phyloP scores from a whole-genome alignment of 1,140 invertebrate genomes.

The Adoxophyes honmai region DNA sequence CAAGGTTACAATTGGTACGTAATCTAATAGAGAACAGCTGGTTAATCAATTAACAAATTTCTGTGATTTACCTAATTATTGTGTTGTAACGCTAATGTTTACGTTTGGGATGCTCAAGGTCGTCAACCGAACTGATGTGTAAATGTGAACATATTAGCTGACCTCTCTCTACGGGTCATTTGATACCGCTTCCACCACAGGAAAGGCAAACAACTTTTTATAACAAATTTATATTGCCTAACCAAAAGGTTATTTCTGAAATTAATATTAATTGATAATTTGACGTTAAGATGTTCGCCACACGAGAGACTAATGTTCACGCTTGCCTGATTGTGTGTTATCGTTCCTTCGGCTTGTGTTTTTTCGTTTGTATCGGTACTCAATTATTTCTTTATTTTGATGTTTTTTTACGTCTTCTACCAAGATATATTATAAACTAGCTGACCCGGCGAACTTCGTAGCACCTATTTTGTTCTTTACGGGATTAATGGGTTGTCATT shows the following conservation, averaged over 20 bases:
- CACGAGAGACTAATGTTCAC: not conserved
- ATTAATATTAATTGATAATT: conserved; percentile 7
- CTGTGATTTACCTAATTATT: not conserved
- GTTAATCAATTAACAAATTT: not conserved
- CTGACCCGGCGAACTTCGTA: no score
- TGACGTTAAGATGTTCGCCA: conserved; percentile 5
- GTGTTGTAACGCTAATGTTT: not conserved
- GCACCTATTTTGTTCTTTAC: no score
- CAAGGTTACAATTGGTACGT: no score
- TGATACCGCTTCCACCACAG: not conserved
- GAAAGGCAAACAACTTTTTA: conserved; percentile 16
- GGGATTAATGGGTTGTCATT: no score
- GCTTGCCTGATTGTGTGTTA: no score
- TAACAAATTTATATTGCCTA: conserved; percentile 5
- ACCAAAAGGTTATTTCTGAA: not conserved
- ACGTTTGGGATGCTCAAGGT: not conserved
- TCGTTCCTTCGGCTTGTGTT: no score
- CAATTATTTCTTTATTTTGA: no score
- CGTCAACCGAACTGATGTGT: not conserved
- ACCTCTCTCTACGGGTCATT: conserved; percentile 3
- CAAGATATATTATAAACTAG: no score
- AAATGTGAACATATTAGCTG: not conserved
- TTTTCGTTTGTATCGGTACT: no score
- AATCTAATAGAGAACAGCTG: not conserved
- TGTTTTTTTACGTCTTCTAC: no score